phyloP scores from a whole-genome alignment of 2,113 vertebrate genomes.

The Chaenogobius annularis region DNA sequence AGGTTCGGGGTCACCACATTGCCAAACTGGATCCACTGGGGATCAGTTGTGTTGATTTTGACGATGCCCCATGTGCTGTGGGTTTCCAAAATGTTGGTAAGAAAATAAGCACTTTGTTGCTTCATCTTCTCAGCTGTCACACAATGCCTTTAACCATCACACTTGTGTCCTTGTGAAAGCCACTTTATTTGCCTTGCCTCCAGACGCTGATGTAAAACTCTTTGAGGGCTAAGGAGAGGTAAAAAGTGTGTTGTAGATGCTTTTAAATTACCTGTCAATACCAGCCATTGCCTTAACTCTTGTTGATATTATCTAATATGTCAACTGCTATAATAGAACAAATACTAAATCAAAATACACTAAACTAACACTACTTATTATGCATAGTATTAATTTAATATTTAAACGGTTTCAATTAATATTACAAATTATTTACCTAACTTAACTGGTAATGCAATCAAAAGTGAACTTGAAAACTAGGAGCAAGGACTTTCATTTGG shows the following conservation, averaged over 20 bases:
- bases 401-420: background rate
- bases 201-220: background rate
- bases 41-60: slow-evolving; percentile 97
- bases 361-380: background rate
- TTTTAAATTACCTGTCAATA: background rate
- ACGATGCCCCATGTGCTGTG: slow-evolving; percentile 86
- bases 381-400: background rate
- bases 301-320: background rate
- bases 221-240: background rate
- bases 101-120: slow-evolving; percentile 7
- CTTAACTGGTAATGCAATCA: background rate
- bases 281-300: background rate
- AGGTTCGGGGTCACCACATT: slow-evolving; percentile 96
- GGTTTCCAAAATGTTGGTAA: slow-evolving; percentile 91
- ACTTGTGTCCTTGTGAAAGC: background rate
- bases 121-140: background rate
- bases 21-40: slow-evolving; percentile 96
- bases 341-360: background rate
- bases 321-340: background rate
- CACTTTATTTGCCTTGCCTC: background rate
- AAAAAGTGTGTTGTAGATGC: background rate
- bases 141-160: no score
- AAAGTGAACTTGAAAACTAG: background rate
- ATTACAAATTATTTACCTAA: background rate
- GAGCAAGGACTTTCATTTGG: background rate